Evolutionary conservation across 2,113 vertebrate genomes (phyloP).

Genomic region (Cyprinodon brontotheroides): DNA sequence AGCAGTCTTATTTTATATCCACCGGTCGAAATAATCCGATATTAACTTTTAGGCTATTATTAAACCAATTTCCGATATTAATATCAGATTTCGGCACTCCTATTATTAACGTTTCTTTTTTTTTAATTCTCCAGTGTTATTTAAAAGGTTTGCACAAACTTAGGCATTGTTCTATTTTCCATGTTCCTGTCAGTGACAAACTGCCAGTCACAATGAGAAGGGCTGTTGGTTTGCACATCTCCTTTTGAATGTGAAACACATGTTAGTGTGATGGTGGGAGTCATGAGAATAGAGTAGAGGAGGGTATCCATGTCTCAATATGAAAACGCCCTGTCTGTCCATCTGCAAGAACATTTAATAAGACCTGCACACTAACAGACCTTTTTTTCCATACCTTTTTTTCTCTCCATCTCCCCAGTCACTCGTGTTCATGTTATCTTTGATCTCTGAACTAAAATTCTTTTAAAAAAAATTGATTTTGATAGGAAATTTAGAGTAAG

Average conservation of each 20-base stretch:
- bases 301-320: conserved; percentile 84
- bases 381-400: conserved; percentile 45
- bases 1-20: too few species aligned
- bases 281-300: conserved; percentile 79
- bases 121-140: conserved; percentile 1
- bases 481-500: conserved; percentile 15
- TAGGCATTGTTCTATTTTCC: conserved; percentile 29
- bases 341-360: conserved; percentile 83
- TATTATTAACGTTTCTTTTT: not conserved
- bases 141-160: conserved; percentile 11
- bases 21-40: too few species aligned
- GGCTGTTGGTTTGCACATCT: conserved; percentile 80
- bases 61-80: too few species aligned
- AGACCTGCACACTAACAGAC: conserved; percentile 61
- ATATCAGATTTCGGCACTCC: too few species aligned
- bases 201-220: conserved; percentile 67
- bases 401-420: conserved; percentile 26
- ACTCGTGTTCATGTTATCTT: conserved; percentile 46
- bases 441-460: conserved; percentile 45
- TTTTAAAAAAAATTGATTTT: conserved; percentile 59
- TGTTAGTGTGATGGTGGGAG: conserved; percentile 82
- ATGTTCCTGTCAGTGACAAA: conserved; percentile 29
- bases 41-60: too few species aligned
- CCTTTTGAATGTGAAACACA: conserved; percentile 82
- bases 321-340: conserved; percentile 80